These are phyloP conservation scores for Nomada ruficornis DNA, from an alignment of 2,888 invertebrate genomes.

Conservation along the genomic window DNA sequence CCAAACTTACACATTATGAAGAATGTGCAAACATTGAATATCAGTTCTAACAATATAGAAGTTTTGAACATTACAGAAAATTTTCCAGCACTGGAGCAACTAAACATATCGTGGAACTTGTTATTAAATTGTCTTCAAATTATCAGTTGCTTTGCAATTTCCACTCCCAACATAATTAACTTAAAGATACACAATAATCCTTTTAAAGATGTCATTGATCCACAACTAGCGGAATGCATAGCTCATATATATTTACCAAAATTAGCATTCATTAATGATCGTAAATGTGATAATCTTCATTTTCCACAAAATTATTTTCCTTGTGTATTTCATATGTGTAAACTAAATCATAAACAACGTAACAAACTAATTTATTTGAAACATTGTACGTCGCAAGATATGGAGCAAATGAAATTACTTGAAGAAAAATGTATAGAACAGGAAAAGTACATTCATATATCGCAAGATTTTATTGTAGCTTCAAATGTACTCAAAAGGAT, in stretches of 20 bases:
- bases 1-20: conserved; percentile 51
- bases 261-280: conserved; percentile 34
- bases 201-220: conserved; percentile 53
- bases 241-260: conserved; percentile 25
- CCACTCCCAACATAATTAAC: conserved; percentile 44
- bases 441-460: conserved; percentile 39
- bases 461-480: conserved; percentile 14
- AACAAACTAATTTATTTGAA: conserved; percentile 39
- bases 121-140: conserved; percentile 41
- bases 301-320: conserved; percentile 34
- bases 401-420: neutral
- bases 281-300: conserved; percentile 3
- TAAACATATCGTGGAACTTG: conserved; percentile 66
- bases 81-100: conserved; percentile 39
- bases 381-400: neutral
- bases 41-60: conserved; percentile 65
- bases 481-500: conserved; percentile 6
- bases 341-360: conserved; percentile 16
- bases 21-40: conserved; percentile 49
- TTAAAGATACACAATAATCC: conserved; percentile 62
- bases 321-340: conserved; percentile 49
- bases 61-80: conserved; percentile 31
- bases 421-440: conserved; percentile 13
- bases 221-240: conserved; percentile 23
- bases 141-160: conserved; percentile 43